Evolutionary conservation across 1,140 invertebrate species (phyloP), one percentile per base, ranked within the genome.

Genomic region (Agraylea sexmaculata): DNA sequence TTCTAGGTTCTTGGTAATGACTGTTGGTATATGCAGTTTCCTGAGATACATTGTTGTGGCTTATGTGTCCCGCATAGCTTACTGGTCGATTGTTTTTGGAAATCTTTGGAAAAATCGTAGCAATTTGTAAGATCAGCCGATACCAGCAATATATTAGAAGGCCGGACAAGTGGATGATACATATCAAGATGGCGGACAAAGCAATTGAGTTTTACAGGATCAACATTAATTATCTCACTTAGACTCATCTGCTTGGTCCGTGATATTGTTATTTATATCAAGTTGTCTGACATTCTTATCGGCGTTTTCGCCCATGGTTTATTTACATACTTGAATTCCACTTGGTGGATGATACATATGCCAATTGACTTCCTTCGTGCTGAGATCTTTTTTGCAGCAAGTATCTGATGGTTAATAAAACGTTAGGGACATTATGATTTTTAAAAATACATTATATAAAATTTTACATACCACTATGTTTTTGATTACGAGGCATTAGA

Each of bases 401-500:
- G 47, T 40, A 4, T 49, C 47, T 19, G 43, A 43, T 49, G 20
- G n/a, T n/a, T n/a, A n/a, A n/a, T n/a, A n/a, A n/a, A n/a, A n/a
- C n/a, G n/a, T n/a, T n/a, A n/a, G n/a, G n/a, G n/a, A n/a, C 6
- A 48, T 36, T 37, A 12, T 37, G 20, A 28, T 27, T 19, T 35
- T 20, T 17, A 13, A 35, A 35, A 18, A 35, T 35, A 17, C 16
- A 4, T 19, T 35, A 18, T 35, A 17, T 19, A 35, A n/a, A n/a
- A n/a, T n/a, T n/a, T n/a, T 36, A 34, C 51, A 55, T 53, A 64
- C 62, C 62, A 47, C 63, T 60, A 25, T 63, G 63, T 59, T 68
- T 68, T 56, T 66, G 65, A 50, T 68, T 59, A 35, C 64, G 64
- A 54, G 65, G 65, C 65, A 68, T 68, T 49, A 66, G 64, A 58